Evolutionary conservation across 2,113 vertebrate species (phyloP).

Genomic region (cattle (Bos taurus)): ARS-UCD2.0 NC_037337.1:61298001-61298500

Average conservation of each 20-base stretch:
- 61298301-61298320: not conserved
- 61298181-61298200: not conserved
- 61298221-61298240: not conserved
- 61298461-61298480: not conserved
- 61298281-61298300: not conserved
- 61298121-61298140: not conserved
- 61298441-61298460: not conserved
- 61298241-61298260: not conserved
- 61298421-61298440: not conserved
- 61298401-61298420: not conserved
- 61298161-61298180: not conserved
- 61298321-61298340: not conserved
- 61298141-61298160: not conserved
- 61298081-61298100: not conserved
- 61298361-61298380: not conserved
- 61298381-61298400: not conserved
- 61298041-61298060: not conserved
- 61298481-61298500: not conserved
- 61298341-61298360: not conserved
- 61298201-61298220: not conserved
- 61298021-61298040: not conserved
- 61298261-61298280: not conserved
- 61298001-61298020: not conserved
- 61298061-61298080: not conserved
- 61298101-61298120: not conserved